Evolutionary conservation across 92 coral and sea anemone genomes (phyloP).

Genomic region (Ricordea florida): DNA sequence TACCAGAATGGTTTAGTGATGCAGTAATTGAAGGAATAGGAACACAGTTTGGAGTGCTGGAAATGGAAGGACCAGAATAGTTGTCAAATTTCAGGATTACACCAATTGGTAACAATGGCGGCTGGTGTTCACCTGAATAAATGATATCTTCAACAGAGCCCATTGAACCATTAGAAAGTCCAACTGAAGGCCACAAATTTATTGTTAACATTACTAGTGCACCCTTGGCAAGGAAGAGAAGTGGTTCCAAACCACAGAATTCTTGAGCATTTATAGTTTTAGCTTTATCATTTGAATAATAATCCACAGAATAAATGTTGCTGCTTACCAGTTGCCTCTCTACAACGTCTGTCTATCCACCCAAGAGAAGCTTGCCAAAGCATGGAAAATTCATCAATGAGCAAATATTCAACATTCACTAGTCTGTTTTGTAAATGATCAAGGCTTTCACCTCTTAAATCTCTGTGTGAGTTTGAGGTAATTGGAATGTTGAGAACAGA

Average conservation of each 20-base stretch:
- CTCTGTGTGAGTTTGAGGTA: no score
- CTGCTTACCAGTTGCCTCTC: background rate
- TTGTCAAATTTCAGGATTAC: slow-evolving; percentile 52
- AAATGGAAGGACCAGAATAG: slow-evolving; percentile 44
- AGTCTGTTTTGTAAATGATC: no score
- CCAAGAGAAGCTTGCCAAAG: background rate
- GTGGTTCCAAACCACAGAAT: slow-evolving; percentile 60
- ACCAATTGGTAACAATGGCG: slow-evolving; percentile 55
- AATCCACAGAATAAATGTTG: background rate
- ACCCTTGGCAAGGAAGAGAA: slow-evolving; percentile 40
- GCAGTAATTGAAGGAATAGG: slow-evolving; percentile 34
- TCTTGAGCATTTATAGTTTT: slow-evolving; percentile 40
- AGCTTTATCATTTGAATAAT: slow-evolving; percentile 42
- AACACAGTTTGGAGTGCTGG: slow-evolving; percentile 28
- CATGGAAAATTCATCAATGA: no score
- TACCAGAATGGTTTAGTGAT: background rate
- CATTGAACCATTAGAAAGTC: slow-evolving; percentile 43
- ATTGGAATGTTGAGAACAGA: no score
- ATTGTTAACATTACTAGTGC: slow-evolving; percentile 46
- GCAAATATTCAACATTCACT: no score
- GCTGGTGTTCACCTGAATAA: slow-evolving; percentile 28
- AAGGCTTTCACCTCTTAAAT: no score
- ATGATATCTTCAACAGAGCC: slow-evolving; percentile 53
- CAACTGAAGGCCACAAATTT: slow-evolving; percentile 59
- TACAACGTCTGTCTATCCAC: background rate